Evolutionary conservation across 2,797 vertebrate genomes (phyloP).

Genomic region (Poecilia gillii): DNA sequence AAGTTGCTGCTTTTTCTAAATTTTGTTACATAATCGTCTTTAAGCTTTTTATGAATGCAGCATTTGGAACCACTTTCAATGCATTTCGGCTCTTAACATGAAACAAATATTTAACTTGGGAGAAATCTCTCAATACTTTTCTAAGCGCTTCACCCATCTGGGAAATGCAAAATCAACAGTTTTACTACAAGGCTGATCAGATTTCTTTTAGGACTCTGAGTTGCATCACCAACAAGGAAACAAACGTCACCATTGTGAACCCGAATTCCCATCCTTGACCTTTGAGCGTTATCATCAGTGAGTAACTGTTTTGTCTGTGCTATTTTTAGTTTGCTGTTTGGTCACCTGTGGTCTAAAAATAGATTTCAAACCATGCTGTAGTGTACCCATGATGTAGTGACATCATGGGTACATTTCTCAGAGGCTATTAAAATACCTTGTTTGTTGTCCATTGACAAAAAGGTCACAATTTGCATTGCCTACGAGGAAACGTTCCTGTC

Average conservation of each 20-base stretch:
- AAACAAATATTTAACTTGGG: neutral
- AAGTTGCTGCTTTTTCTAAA: neutral
- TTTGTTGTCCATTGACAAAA: neutral
- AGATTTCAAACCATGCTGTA: neutral
- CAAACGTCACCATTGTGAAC: neutral
- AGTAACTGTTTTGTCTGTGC: neutral
- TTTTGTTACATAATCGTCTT: neutral
- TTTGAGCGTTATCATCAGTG: neutral
- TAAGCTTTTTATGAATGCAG: neutral
- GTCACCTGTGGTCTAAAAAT: neutral
- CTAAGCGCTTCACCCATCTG: no score
- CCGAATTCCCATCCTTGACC: no score
- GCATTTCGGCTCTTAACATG: neutral
- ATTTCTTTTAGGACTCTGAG: neutral
- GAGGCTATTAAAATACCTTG: neutral
- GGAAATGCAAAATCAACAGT: neutral
- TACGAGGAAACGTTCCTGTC: neutral
- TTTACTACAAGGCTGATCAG: neutral
- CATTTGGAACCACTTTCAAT: neutral
- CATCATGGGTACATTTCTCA: neutral
- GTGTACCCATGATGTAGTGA: no score
- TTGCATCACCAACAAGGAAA: slow-evolving; percentile 3
- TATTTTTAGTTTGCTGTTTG: neutral
- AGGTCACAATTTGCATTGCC: no score
- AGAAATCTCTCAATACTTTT: neutral